Percentiles rank a stretch among this genome's conserved stretches.
These are phyloP conservation scores for Didymodactylos carnosus DNA, from an alignment of 2,888 invertebrate species.

Conservation along the genomic window DNA sequence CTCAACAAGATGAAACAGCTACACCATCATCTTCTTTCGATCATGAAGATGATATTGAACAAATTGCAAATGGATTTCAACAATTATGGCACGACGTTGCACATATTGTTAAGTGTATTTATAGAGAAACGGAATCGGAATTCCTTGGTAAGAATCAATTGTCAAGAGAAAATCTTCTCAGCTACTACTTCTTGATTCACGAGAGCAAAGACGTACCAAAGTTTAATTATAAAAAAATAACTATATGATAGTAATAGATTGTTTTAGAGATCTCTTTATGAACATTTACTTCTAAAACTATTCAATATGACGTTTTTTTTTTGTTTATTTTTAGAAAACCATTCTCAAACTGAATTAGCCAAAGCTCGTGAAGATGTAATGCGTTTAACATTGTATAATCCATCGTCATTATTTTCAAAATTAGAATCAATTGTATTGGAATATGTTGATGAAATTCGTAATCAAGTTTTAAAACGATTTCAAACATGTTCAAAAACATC, in stretches of 20 bases:
- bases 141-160: background rate
- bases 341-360: background rate
- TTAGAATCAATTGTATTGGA: background rate
- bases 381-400: background rate
- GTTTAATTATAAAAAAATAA: too few relatives aligned
- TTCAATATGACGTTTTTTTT: background rate
- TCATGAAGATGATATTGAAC: background rate
- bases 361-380: background rate
- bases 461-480: background rate
- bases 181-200: too few relatives aligned
- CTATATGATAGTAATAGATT: too few relatives aligned
- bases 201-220: too few relatives aligned
- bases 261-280: too few relatives aligned
- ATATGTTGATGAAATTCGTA: background rate
- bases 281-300: too few relatives aligned
- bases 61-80: background rate
- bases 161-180: background rate
- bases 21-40: too few relatives aligned
- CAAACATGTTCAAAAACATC: background rate
- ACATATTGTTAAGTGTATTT: background rate
- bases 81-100: background rate
- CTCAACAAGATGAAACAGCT: too few relatives aligned
- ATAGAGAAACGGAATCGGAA: background rate
- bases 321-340: background rate
- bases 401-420: background rate